A percentile compares a stretch with the other conserved stretches of the same genome.
Conservation (phyloP, 1,140 invertebrate species). For the Rhopalosiphum maidis region DNA sequence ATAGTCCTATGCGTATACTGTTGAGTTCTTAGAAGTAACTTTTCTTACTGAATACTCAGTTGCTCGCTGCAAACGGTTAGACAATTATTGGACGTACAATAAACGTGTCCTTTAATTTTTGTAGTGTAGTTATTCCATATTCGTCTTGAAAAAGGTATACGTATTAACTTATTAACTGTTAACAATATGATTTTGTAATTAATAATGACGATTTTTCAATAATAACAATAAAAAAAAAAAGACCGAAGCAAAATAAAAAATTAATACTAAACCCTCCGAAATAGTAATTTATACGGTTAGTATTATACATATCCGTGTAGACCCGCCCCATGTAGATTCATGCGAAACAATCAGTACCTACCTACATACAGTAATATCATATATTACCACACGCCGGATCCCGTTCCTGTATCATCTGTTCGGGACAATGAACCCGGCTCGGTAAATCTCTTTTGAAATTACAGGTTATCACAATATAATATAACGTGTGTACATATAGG, state of each 20-base stretch:
- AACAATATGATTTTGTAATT: no score
- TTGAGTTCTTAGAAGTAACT: no score
- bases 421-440: background rate
- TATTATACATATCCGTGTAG: background rate
- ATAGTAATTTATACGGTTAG: background rate
- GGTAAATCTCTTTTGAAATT: slow-evolving; percentile 11
- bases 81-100: no score
- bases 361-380: background rate
- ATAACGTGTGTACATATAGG: background rate
- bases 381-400: background rate
- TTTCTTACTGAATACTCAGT: no score
- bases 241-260: background rate
- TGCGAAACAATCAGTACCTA: background rate
- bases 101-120: no score
- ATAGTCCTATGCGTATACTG: no score
- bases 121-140: background rate
- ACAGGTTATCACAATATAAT: background rate
- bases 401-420: background rate
- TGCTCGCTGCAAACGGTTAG: no score
- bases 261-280: background rate
- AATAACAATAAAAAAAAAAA: background rate
- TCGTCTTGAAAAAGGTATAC: background rate
- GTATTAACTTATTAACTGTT: no score
- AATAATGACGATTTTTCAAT: no score
- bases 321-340: background rate